phyloP scores from a whole-genome alignment of 2,888 invertebrate genomes.

The Saturnia pavonia region DNA sequence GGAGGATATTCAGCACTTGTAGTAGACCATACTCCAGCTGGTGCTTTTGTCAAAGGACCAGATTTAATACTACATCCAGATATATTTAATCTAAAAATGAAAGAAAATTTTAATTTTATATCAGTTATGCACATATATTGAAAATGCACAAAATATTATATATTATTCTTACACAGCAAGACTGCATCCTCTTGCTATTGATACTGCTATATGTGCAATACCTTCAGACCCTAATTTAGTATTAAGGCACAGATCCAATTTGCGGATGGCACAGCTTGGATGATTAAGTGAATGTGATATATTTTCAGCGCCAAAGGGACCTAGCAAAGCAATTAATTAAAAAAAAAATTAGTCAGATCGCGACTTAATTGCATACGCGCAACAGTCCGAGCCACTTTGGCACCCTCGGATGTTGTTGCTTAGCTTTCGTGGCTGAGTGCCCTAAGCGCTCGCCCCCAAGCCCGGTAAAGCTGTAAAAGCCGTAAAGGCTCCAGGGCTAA shows the following conservation, averaged over 20 bases:
- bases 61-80: constrained; percentile 76
- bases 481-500: too few relatives aligned
- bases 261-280: constrained; percentile 61
- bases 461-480: too few relatives aligned
- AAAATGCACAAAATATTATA: constrained; percentile 18
- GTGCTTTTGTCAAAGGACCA: constrained; percentile 62
- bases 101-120: neutral
- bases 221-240: constrained; percentile 72
- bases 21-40: constrained; percentile 76
- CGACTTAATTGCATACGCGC: too few relatives aligned
- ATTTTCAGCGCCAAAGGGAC: constrained; percentile 65
- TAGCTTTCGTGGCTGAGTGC: too few relatives aligned
- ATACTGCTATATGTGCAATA: constrained; percentile 69
- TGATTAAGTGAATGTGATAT: constrained; percentile 70
- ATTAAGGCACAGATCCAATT: constrained; percentile 69
- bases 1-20: constrained; percentile 73
- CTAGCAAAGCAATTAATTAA: constrained; percentile 41
- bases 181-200: constrained; percentile 75
- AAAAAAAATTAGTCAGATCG: too few relatives aligned
- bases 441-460: too few relatives aligned
- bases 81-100: constrained; percentile 65
- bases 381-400: too few relatives aligned
- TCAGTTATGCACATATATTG: neutral
- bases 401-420: too few relatives aligned
- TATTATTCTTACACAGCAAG: constrained; percentile 58